Evolutionary conservation across 2,888 invertebrate species (phyloP), one percentile per base, ranked within the genome.

Genomic region (Leptopilina myrica): DNA sequence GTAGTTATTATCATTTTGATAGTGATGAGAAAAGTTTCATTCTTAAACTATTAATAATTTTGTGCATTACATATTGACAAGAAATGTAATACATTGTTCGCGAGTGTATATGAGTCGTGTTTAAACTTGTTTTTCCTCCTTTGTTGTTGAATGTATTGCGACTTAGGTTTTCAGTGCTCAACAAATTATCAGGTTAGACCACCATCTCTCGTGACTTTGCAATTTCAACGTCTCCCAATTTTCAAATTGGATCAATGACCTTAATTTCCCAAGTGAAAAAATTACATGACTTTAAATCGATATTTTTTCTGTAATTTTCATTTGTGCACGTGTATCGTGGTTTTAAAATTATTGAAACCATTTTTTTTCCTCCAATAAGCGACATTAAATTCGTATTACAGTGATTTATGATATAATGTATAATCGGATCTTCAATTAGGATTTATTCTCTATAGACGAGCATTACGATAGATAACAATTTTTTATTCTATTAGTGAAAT

Each of bases 201-300:
- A 76, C 65, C 81, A 73, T 78, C 75, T 81, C 82, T 80, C 84
- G 88, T 89, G 89, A 89, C 89, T 87, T 77, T 89, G 89, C 89
- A 89, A 79, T 85, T 89, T 89, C 81, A 86, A 79, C 49, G 78
- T 76, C 67, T 73, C 73, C 64, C 65, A 76, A 62, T 64, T 53
- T 11, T 14, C 56, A 53, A 76, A 53, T 64, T 81, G 65, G 69
- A 69, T 67, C 64, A 64, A 43, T 67, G 46, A 11, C 40, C 69
- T 43, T 77, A 7, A 40, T 67, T 65, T 75, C 56, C 15, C 20
- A 20, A 62, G 20, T 62, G 62, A 15, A 62, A 62, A 62, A 15
- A 62, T n/a, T 43, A 62, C 26, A 9, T 9, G 9, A 12, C 40
- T 14, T 6, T 33, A 33, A 64, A 40, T 14, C 40, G 33, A 33